Conservation (phyloP, 2,888 invertebrate genomes). For the Agrochola litura region DNA sequence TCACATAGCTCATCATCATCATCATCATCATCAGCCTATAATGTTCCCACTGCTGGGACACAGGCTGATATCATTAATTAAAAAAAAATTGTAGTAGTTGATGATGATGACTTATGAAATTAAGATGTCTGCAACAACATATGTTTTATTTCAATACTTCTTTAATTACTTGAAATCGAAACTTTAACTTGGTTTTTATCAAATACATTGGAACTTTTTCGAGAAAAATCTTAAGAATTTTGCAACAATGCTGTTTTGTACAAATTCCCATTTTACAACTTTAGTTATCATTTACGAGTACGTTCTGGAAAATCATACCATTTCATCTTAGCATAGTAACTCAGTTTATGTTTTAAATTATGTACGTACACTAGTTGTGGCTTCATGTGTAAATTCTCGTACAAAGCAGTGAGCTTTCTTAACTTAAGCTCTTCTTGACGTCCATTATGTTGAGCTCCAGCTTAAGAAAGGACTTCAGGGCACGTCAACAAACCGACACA, state of each 20-base stretch:
- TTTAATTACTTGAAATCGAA: background rate
- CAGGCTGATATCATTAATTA: no score
- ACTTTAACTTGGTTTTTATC: background rate
- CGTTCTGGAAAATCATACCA: background rate
- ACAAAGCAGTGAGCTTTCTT: slow-evolving; percentile 49
- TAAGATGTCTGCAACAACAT: slow-evolving; percentile 10
- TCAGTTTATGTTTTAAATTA: slow-evolving; percentile 3
- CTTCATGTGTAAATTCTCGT: slow-evolving; percentile 19
- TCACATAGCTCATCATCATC: slow-evolving; percentile 9
- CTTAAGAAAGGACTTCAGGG: slow-evolving; percentile 67
- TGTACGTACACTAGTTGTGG: slow-evolving; percentile 5
- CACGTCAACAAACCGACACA: slow-evolving; percentile 65
- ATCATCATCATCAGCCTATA: no score
- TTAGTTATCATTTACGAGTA: background rate
- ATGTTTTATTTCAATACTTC: background rate
- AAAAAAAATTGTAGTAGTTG: no score
- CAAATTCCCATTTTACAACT: slow-evolving; percentile 10
- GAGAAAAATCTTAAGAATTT: background rate
- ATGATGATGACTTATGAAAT: no score
- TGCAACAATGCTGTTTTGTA: slow-evolving; percentile 1
- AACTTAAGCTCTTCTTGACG: slow-evolving; percentile 67
- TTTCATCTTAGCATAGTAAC: background rate
- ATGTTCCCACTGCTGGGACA: no score
- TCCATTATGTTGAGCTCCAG: slow-evolving; percentile 67
- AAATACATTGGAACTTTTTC: background rate